A percentile compares a stretch with the other conserved stretches of the same genome.
Evolutionary conservation across 2,113 vertebrate genomes (phyloP).

Genomic region (Syngnathus floridae): DNA sequence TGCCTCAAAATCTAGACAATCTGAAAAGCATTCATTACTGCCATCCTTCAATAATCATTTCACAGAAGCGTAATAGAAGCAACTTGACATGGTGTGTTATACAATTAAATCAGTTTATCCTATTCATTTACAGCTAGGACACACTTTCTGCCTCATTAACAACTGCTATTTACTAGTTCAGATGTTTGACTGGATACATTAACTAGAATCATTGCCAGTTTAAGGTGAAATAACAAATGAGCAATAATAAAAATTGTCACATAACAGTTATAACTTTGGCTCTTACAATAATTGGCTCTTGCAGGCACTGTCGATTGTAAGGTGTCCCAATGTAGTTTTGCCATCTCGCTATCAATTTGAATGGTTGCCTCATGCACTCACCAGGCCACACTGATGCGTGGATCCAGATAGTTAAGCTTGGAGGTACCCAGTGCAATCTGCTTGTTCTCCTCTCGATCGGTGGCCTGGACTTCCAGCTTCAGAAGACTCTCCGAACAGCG

Average conservation of each 20-base stretch:
- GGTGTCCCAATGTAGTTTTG: neutral
- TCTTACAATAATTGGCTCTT: neutral
- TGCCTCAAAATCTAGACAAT: neutral
- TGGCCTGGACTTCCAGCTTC: constrained; percentile 71
- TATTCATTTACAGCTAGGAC: neutral
- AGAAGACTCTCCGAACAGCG: constrained; percentile 64
- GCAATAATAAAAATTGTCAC: neutral
- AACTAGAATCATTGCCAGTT: neutral
- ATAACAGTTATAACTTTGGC: neutral
- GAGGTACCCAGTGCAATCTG: constrained; percentile 70
- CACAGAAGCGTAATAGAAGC: neutral
- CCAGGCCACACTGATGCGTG: constrained; percentile 64
- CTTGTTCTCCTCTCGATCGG: constrained; percentile 71
- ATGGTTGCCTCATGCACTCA: constrained; percentile 7
- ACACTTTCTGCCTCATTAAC: neutral
- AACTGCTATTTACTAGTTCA: neutral
- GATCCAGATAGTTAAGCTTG: constrained; percentile 69
- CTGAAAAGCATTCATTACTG: neutral
- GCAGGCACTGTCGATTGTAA: neutral
- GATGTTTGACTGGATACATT: neutral
- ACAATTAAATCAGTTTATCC: neutral
- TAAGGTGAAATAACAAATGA: no score
- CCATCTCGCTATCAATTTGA: neutral
- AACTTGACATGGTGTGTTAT: neutral
- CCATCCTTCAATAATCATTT: neutral